Evolutionary conservation across 2,888 invertebrate species (phyloP).

Genomic region (Oscheius onirici): DNA sequence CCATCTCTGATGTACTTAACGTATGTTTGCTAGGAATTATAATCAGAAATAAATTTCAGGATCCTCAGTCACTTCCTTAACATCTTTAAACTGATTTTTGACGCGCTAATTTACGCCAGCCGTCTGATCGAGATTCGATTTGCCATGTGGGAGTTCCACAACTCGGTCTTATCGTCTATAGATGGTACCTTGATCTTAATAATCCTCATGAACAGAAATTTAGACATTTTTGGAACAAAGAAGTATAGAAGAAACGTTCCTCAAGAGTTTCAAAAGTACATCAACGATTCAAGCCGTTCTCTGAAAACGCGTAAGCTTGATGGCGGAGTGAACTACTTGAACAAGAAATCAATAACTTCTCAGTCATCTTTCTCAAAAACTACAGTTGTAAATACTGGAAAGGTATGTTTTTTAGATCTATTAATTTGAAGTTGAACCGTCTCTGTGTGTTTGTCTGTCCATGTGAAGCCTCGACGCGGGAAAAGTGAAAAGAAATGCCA

Average conservation of each 20-base stretch:
- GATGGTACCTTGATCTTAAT: background rate
- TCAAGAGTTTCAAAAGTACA: conserved; percentile 54
- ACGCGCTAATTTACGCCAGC: conserved; percentile 79
- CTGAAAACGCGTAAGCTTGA: conserved; percentile 41
- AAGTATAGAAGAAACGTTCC: conserved; percentile 41
- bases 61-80: conserved; percentile 53
- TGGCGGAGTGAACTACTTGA: background rate
- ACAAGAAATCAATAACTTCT: no score
- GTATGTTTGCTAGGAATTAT: background rate
- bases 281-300: conserved; percentile 59
- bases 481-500: no score
- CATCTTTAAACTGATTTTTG: conserved; percentile 75
- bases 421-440: no score
- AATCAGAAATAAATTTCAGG: background rate
- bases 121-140: conserved; percentile 78
- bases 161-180: conserved; percentile 13
- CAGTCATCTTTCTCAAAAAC: no score
- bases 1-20: conserved; percentile 23
- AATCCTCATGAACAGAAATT: background rate
- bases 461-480: no score
- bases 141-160: conserved; percentile 66
- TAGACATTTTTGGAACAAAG: conserved; percentile 23
- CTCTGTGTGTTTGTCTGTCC: no score
- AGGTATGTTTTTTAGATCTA: no score
- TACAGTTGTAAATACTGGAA: no score